Evolutionary conservation across 2,797 vertebrate species (phyloP).

Genomic region (Halcyon leucocephala): DNA sequence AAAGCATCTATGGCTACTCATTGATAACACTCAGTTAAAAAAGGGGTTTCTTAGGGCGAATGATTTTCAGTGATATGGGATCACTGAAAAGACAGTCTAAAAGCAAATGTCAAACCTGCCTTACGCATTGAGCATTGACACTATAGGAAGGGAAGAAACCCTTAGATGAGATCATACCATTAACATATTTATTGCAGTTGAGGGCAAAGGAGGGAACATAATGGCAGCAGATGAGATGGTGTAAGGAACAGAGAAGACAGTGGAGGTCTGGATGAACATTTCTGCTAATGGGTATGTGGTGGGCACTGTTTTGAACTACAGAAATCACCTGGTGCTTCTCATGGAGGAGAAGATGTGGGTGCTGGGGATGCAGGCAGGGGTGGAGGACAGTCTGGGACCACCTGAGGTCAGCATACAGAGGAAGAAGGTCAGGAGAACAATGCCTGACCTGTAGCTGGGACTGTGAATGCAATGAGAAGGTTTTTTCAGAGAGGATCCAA

Average conservation of each 20-base stretch:
- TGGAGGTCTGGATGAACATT: background rate
- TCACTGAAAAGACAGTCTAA: background rate
- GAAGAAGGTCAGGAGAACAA: background rate
- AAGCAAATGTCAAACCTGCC: slow-evolving; percentile 31
- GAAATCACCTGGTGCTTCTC: background rate
- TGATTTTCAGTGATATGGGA: background rate
- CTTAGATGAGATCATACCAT: background rate
- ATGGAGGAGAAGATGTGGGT: background rate
- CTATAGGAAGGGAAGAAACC: background rate
- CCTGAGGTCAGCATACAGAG: background rate
- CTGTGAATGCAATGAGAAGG: background rate
- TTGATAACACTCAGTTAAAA: slow-evolving; percentile 24
- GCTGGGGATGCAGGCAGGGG: background rate
- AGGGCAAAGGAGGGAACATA: background rate
- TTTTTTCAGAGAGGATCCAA: background rate
- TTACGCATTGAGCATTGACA: background rate
- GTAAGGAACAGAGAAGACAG: background rate
- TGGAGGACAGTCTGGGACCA: background rate
- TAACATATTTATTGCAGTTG: background rate
- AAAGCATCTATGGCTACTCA: slow-evolving; percentile 22
- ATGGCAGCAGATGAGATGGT: background rate
- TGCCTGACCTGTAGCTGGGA: background rate
- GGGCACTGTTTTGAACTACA: background rate
- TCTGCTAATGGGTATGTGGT: background rate
- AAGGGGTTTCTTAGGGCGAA: background rate